Evolutionary conservation across 2,888 invertebrate genomes (phyloP).

Genomic region (Calameuta pallipes): DNA sequence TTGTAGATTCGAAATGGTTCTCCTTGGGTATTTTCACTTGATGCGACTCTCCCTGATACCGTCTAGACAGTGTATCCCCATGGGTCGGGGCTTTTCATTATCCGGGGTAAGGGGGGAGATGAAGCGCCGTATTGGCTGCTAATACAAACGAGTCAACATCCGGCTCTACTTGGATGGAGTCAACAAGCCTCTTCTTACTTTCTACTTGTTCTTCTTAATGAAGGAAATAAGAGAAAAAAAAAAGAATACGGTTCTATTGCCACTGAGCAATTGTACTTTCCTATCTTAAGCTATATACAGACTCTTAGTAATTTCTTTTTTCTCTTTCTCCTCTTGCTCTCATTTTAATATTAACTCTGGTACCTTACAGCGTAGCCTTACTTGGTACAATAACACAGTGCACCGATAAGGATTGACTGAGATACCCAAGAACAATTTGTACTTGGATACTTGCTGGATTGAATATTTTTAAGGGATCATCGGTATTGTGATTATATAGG

Average conservation of each 20-base stretch:
- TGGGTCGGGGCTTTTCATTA: constrained; percentile 10
- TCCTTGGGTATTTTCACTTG: not conserved
- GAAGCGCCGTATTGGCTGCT: constrained; percentile 15
- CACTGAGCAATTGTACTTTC: not conserved
- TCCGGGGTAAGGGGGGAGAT: constrained; percentile 12
- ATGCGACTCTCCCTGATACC: not conserved
- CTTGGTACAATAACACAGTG: constrained; percentile 8
- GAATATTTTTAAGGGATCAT: not conserved
- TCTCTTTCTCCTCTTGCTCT: not conserved
- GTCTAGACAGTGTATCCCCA: not conserved
- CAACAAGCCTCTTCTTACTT: not conserved
- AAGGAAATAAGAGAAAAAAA: not conserved
- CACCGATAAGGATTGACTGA: too few relatives aligned
- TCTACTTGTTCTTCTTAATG: constrained; percentile 6
- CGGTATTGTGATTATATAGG: not conserved
- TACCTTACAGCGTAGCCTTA: constrained; percentile 6
- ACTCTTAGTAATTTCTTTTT: not conserved
- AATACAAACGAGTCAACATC: constrained; percentile 26
- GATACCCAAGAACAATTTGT: too few relatives aligned
- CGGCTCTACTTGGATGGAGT: constrained; percentile 17
- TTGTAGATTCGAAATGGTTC: not conserved
- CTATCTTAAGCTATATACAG: not conserved
- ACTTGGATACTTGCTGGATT: too few relatives aligned
- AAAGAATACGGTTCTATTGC: not conserved
- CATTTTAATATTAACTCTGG: not conserved